Conservation (phyloP, 2,888 invertebrate species). For the Steinernema carpocapsae region DNA sequence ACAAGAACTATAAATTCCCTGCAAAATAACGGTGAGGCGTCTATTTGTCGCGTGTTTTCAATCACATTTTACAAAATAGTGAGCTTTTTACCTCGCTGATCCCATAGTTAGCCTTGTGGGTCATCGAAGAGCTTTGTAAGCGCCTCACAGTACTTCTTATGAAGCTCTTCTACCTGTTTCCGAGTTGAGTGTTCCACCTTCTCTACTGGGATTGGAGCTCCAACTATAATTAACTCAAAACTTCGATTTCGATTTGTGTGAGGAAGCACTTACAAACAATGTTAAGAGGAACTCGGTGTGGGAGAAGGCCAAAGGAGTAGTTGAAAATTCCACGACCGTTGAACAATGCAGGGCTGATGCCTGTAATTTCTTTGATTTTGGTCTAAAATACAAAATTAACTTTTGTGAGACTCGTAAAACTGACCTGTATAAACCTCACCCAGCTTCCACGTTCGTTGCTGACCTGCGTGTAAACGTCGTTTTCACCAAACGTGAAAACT, state of each 20-base stretch:
- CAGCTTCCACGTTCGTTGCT: conserved; percentile 50
- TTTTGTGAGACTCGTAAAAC: no score
- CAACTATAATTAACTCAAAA: no score
- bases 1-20: no score
- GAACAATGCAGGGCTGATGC: conserved; percentile 70
- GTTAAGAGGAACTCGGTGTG: conserved; percentile 79
- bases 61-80: conserved; percentile 53
- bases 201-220: conserved; percentile 76
- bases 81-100: conserved; percentile 45
- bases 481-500: conserved; percentile 70
- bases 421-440: conserved; percentile 52
- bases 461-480: conserved; percentile 66
- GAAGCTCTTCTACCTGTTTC: conserved; percentile 80
- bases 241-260: neutral
- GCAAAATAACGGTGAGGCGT: no score
- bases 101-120: conserved; percentile 80
- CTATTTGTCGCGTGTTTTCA: no score
- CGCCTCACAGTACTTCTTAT: conserved; percentile 78
- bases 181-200: conserved; percentile 75
- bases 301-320: conserved; percentile 84
- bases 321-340: conserved; percentile 83
- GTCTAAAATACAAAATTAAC: conserved; percentile 39
- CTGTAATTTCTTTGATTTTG: conserved; percentile 57
- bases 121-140: conserved; percentile 80
- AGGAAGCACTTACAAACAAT: conserved; percentile 79